phyloP scores from a whole-genome alignment of 2,113 vertebrate genomes.

The Nycticryphes semicollaris region DNA sequence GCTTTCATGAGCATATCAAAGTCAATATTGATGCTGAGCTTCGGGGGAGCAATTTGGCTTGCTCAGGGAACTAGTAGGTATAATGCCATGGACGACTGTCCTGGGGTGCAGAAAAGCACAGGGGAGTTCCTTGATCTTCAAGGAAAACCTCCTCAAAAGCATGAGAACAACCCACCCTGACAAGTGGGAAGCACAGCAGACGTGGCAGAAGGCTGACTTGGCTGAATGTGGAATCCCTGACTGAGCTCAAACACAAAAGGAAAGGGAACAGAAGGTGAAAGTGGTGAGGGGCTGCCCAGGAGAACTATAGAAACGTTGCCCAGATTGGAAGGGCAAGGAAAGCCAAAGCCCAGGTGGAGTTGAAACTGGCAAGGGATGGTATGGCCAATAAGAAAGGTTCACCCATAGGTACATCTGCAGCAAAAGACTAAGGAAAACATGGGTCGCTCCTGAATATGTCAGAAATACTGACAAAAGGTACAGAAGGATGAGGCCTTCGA shows the following conservation, averaged over 20 bases:
- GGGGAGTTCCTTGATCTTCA: background rate
- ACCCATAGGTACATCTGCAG: background rate
- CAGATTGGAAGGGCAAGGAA: background rate
- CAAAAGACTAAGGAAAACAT: background rate
- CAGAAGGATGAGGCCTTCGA: background rate
- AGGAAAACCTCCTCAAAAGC: background rate
- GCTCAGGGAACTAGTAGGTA: background rate
- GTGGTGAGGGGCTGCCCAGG: background rate
- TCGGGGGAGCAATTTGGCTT: background rate
- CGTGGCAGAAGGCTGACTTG: background rate
- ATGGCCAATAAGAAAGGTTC: background rate
- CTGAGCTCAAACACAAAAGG: background rate
- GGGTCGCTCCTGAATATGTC: background rate
- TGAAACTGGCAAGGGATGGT: background rate
- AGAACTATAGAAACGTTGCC: background rate
- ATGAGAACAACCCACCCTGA: background rate
- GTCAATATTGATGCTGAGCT: background rate
- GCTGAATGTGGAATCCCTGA: background rate
- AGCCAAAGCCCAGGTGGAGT: background rate
- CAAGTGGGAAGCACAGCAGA: background rate
- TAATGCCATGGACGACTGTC: background rate
- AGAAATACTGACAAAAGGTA: background rate
- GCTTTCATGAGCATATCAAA: background rate
- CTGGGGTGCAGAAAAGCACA: background rate
- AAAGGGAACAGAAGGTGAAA: constrained; percentile 11